phyloP scores from a whole-genome alignment of 2,888 invertebrate genomes.

The Eledona agricola region DNA sequence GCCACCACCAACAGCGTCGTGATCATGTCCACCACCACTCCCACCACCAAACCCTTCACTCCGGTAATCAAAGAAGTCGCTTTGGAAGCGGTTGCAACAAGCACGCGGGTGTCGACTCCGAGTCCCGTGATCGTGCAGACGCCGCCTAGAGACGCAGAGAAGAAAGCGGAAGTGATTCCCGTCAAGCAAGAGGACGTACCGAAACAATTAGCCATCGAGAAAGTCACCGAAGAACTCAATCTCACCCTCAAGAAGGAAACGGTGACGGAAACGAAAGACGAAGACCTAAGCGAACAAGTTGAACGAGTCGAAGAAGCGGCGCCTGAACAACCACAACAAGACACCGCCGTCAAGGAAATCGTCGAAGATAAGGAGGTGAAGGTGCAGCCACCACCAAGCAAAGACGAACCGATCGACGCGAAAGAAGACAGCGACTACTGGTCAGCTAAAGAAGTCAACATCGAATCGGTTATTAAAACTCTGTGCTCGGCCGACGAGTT shows the following conservation, averaged over 20 bases:
- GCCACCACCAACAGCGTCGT: conserved; percentile 34
- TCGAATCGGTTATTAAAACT: conserved; percentile 83
- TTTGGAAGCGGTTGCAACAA: conserved; percentile 41
- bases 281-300: too few species aligned
- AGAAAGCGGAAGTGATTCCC: conserved; percentile 39
- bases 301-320: too few species aligned
- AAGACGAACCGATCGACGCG: conserved; percentile 64
- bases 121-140: conserved; percentile 63
- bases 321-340: conserved; percentile 47
- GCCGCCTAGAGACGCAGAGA: conserved; percentile 37
- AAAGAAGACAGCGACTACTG: conserved; percentile 71
- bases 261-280: conserved; percentile 29
- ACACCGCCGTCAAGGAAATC: conserved; percentile 54
- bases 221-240: conserved; percentile 57
- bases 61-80: conserved; percentile 56
- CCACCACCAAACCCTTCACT: conserved; percentile 47
- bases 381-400: too few species aligned
- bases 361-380: conserved; percentile 59
- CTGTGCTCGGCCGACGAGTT: conserved; percentile 66
- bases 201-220: conserved; percentile 51
- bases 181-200: conserved; percentile 37
- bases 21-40: conserved; percentile 32
- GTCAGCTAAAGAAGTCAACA: conserved; percentile 81
- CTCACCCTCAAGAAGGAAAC: conserved; percentile 53
- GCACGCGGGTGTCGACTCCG: conserved; percentile 59